Evolutionary conservation across 2,797 vertebrate genomes (phyloP), one percentile per base, ranked within the genome.

Genomic region (Pipistrellus pygmaeus): DNA sequence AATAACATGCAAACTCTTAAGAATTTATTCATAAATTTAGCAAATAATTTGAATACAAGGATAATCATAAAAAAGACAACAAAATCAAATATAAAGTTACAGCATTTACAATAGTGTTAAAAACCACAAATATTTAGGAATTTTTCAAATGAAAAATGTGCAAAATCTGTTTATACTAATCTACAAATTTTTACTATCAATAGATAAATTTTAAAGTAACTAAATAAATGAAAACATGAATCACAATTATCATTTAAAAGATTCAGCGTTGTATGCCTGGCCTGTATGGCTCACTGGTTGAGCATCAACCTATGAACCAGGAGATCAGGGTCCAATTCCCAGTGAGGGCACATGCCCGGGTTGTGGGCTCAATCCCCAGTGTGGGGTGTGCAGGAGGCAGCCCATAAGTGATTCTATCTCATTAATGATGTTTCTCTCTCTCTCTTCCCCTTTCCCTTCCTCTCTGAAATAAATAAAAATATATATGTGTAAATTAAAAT

Each of bases 1-100:
- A 7, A 44, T 64, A 86, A 68, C 15, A 71, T 21, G 35, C 18
- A 72, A 46, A 30, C 0, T 75, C 3, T 8, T 38, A 38, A 38
- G 38, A 38, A 73, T 80, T 64, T 32, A 75, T 62, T 12, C 46
- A 4, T 53, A n/a, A 46, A 23, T 55, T 72, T 64, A 41, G 6
- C 11, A 64, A 82, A 69, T 2, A 44, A 78, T 78, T 83, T 78
- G n/a, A 6, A 60, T 86, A 32, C 0, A 89, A 64, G 7, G 14
- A n/a, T 5, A 41, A 60, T 15, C 1, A 57, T 48, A 81, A 69
- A 72, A 72, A 73, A 30, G 27, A 81, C n/a, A 72, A 84, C 25
- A 41, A 90, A 69, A 93, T 51, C 9, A 94, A 82, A 75, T 41
- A 32, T 13, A 73, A 73, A 86, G 77, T 78, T 83, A 73, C 2